These are phyloP conservation scores for Chrosomus eos DNA, from an alignment of 2,797 vertebrate species.

Conservation along the genomic window DNA sequence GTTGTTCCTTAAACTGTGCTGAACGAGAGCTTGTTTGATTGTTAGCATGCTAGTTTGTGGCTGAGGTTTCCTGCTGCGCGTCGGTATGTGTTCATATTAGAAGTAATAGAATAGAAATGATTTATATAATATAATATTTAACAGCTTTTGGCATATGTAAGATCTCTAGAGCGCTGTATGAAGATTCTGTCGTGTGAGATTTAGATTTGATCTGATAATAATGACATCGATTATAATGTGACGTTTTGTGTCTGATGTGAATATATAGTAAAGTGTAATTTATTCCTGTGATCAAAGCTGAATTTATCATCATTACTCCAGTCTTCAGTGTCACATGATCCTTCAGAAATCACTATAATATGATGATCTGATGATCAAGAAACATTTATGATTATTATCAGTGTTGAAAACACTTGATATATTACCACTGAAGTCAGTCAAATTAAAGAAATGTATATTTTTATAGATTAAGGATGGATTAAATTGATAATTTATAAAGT, in stretches of 20 bases:
- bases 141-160: background rate
- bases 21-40: background rate
- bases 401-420: background rate
- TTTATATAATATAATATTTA: background rate
- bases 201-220: background rate
- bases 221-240: background rate
- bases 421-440: too few species aligned
- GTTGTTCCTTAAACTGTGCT: background rate
- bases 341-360: background rate
- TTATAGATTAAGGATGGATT: too few species aligned
- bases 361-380: background rate
- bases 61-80: conserved; percentile 29
- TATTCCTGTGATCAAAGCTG: too few species aligned
- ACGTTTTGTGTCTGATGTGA: too few species aligned
- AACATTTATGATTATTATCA: background rate
- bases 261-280: too few species aligned
- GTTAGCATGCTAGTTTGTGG: conserved; percentile 35
- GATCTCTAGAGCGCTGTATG: background rate
- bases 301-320: background rate
- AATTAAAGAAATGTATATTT: too few species aligned
- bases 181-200: background rate
- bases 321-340: background rate
- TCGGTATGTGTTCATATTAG: background rate
- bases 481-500: too few species aligned
- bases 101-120: background rate